Evolutionary conservation across 1,140 invertebrate species (phyloP), one percentile per base, ranked within the genome.

Genomic region (Venustaconcha ellipsiformis): DNA sequence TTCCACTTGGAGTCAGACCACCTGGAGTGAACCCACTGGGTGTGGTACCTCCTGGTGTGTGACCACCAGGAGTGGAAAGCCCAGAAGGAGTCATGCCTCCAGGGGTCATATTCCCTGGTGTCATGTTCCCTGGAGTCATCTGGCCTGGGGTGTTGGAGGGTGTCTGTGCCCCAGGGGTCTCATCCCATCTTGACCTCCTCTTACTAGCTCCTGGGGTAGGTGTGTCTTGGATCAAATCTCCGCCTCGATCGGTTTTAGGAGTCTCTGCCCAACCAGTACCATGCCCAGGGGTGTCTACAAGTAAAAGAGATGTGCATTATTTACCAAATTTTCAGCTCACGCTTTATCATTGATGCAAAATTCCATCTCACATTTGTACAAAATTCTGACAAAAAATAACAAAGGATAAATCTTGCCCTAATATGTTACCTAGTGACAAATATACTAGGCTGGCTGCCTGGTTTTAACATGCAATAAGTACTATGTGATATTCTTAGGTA

Each of bases 221-320:
- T 60, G 89, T 90, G 70, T 88, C 88, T 72, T 90, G 84, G 57
- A 90, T 90, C 13, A 88, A 75, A 63, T 89, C 88, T 14, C 82
- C 87, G 5, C 92, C 93, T 68, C 97, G 92, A 87, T 99, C 97
- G 0, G 97, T 97, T 75, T 96, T 93, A 0, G 98, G 98, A 0
- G 98, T 99, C 91, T 99, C 98, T 17, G 98, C 97, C 86, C 91
- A 91, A 95, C 98, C 99, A 20, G 96, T 96, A 60, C 93, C 94
- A 90, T 98, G 96, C 0, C 96, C 96, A 8, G 97, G 97, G 5
- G 97, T 99, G 91, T 98, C 97, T 94, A 82, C 23, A 85, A 83
- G 73, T 37, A 55, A 76, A 78, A 23, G 63, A n/a, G 20, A 60
- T 60, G 59, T 37, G 37, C 37, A 37, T 37, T 37, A 37, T 37